phyloP scores from a whole-genome alignment of 2,797 vertebrate species.

The Nyctibius grandis region DNA sequence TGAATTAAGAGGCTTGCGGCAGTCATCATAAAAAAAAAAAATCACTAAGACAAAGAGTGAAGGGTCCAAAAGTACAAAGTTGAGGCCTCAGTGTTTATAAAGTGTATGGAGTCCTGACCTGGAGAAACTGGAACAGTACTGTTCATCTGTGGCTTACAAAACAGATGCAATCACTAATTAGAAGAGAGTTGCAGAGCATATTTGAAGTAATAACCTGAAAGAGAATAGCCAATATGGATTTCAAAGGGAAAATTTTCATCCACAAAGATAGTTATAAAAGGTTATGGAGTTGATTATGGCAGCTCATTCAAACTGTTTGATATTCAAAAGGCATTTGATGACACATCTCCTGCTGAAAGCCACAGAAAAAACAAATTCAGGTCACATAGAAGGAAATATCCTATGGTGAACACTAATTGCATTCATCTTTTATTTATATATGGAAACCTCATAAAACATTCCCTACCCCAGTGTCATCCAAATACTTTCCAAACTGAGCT shows the following conservation, averaged over 20 bases:
- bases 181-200: not conserved
- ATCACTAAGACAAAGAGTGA: not conserved
- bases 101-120: not conserved
- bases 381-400: constrained; percentile 37
- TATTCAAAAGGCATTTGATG: constrained; percentile 47
- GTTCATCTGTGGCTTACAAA: not conserved
- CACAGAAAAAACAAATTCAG: constrained; percentile 13
- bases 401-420: constrained; percentile 56
- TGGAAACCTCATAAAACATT: constrained; percentile 43
- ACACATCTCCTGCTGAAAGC: constrained; percentile 34
- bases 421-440: constrained; percentile 57
- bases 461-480: not conserved
- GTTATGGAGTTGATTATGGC: constrained; percentile 7
- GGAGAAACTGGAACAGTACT: not conserved
- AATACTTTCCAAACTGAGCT: constrained; percentile 10
- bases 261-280: not conserved
- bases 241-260: not conserved
- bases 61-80: not conserved
- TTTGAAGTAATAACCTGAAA: constrained; percentile 39
- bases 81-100: not conserved
- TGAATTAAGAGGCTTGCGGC: not conserved
- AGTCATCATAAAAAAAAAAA: not conserved
- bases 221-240: constrained; percentile 14
- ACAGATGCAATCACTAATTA: constrained; percentile 12
- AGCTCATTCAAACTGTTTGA: constrained; percentile 13